phyloP scores from a whole-genome alignment of 1,140 invertebrate genomes.

The Drosophila watanabei region DNA sequence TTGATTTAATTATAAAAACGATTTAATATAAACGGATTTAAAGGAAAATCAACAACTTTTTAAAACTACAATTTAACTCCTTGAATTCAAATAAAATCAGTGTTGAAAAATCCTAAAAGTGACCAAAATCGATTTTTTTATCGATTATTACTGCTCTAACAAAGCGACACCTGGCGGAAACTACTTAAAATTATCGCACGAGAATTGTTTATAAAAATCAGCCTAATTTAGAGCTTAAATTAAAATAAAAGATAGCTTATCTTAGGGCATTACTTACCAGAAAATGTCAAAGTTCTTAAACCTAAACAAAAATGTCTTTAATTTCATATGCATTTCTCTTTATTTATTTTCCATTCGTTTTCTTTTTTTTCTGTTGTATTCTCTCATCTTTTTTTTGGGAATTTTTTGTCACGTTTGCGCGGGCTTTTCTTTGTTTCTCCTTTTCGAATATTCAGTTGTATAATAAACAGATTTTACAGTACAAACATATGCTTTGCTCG shows the following conservation, averaged over 20 bases:
- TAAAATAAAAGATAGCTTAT: neutral
- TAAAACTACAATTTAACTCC: neutral
- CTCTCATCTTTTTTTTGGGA: slow-evolving; percentile 8
- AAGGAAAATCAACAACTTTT: neutral
- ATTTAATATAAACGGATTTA: no score
- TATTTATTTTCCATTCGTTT: slow-evolving; percentile 57
- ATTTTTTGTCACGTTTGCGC: slow-evolving; percentile 18
- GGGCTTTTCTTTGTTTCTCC: slow-evolving; percentile 8
- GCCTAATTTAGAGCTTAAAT: neutral
- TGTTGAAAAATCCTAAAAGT: no score
- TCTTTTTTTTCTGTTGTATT: no score
- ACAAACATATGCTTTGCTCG: slow-evolving; percentile 43
- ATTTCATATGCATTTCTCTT: slow-evolving; percentile 65
- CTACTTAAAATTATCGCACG: neutral
- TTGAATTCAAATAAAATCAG: neutral
- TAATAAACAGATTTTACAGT: slow-evolving; percentile 54
- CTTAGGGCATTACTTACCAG: slow-evolving; percentile 4
- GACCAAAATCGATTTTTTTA: neutral
- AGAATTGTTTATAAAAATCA: neutral
- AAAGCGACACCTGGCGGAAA: neutral
- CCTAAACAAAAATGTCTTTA: neutral
- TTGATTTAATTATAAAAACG: no score
- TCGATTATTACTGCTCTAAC: neutral
- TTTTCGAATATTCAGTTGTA: slow-evolving; percentile 29
- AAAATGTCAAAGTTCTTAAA: no score